Conservation (phyloP, 1,140 invertebrate genomes). For the Drosophila nebulosa region DNA sequence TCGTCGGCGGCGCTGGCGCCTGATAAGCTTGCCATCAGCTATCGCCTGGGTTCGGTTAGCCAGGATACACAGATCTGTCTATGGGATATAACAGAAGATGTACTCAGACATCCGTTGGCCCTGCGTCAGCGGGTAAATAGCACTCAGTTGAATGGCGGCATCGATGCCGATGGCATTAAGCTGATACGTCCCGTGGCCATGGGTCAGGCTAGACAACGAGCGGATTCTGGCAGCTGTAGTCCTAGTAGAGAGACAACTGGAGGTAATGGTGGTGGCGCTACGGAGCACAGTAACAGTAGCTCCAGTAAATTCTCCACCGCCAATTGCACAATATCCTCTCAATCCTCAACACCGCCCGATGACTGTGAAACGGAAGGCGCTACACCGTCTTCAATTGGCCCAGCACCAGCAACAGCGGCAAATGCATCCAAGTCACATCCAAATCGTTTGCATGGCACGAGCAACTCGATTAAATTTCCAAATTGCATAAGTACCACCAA, state of each 20-base stretch:
- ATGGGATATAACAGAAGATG: conserved; percentile 99
- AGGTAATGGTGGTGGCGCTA: conserved; percentile 4
- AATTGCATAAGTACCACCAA: conserved; percentile 77
- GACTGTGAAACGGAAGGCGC: conserved; percentile 49
- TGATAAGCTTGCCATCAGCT: conserved; percentile 85
- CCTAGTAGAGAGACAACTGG: conserved; percentile 47
- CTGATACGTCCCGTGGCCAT: conserved; percentile 71
- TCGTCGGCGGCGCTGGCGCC: conserved; percentile 70
- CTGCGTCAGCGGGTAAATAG: conserved; percentile 72
- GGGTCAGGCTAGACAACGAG: conserved; percentile 52
- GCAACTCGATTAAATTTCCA: conserved; percentile 74
- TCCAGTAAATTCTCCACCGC: conserved; percentile 80
- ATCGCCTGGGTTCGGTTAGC: conserved; percentile 97
- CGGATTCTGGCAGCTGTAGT: conserved; percentile 57
- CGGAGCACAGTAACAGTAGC: conserved; percentile 76
- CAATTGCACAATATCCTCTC: conserved; percentile 80
- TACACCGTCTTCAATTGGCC: conserved; percentile 32
- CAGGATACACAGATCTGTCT: conserved; percentile 99
- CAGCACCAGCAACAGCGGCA: background rate
- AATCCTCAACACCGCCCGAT: conserved; percentile 74
- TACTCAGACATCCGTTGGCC: conserved; percentile 87
- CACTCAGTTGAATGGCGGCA: conserved; percentile 64
- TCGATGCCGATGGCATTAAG: conserved; percentile 69
- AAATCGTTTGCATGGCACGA: conserved; percentile 47
- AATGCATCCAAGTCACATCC: conserved; percentile 27